A percentile compares a stretch with the other conserved stretches of the same genome.
Conservation (phyloP, 2,113 vertebrate species). For the Gadus chalcogrammus region DNA sequence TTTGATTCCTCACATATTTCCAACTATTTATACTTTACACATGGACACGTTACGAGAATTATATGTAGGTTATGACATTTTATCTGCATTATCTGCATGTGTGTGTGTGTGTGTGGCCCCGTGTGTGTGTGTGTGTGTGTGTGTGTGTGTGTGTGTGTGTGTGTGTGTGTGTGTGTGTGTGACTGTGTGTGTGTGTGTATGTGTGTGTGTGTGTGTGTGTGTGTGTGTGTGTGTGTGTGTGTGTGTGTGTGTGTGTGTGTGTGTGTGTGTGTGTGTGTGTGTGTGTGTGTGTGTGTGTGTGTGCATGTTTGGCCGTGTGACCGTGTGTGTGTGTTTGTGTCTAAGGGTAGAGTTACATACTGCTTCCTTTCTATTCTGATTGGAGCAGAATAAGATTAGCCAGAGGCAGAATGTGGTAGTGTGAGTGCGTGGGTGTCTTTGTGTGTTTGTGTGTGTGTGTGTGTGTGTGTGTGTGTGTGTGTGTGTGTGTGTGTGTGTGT, state of each 20-base stretch:
- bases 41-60: no score
- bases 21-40: no score
- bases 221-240: not conserved
- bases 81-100: not conserved
- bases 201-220: not conserved
- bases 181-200: not conserved
- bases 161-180: not conserved
- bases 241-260: not conserved
- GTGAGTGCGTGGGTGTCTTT: conserved; percentile 11
- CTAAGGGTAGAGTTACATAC: conserved; percentile 32
- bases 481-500: conserved; percentile 3
- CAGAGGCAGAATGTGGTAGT: conserved; percentile 20
- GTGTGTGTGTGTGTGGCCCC: no score
- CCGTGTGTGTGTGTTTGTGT: conserved; percentile 7
- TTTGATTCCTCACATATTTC: no score
- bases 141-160: conserved; percentile 1
- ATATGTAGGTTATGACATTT: no score
- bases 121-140: conserved; percentile 1
- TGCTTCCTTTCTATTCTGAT: conserved; percentile 37
- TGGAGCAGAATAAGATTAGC: conserved; percentile 21
- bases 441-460: conserved; percentile 13
- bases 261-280: not conserved
- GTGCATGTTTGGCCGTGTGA: conserved; percentile 3
- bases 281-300: not conserved
- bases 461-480: not conserved